phyloP scores from a whole-genome alignment of 1,140 invertebrate genomes.

The Oncopodura yosiiana region DNA sequence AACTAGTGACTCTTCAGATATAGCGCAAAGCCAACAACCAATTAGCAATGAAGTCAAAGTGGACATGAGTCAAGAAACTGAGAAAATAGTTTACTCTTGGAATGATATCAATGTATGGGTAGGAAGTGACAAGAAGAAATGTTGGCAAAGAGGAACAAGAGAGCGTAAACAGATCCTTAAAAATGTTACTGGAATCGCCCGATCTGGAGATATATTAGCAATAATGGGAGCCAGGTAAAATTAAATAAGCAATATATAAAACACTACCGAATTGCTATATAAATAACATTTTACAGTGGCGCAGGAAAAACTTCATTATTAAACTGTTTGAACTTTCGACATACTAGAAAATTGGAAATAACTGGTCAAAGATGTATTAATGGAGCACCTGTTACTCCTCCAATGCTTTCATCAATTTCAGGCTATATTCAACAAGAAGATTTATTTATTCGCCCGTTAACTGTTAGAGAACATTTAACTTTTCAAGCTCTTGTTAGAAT shows the following conservation, averaged over 20 bases:
- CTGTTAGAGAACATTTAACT: slow-evolving; percentile 75
- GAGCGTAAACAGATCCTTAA: slow-evolving; percentile 48
- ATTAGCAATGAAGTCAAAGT: too few relatives aligned
- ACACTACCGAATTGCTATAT: slow-evolving; percentile 88
- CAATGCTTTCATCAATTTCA: slow-evolving; percentile 44
- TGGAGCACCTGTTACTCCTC: slow-evolving; percentile 34
- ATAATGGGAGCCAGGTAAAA: slow-evolving; percentile 93
- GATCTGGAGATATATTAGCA: slow-evolving; percentile 78
- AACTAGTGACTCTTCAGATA: too few relatives aligned
- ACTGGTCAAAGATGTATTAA: slow-evolving; percentile 33
- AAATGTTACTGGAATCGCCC: slow-evolving; percentile 69
- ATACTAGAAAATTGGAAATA: slow-evolving; percentile 35
- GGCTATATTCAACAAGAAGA: slow-evolving; percentile 94
- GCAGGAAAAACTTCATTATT: slow-evolving; percentile 53
- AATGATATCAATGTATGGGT: slow-evolving; percentile 64
- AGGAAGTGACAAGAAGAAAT: slow-evolving; percentile 52
- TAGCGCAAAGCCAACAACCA: too few relatives aligned
- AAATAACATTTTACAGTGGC: slow-evolving; percentile 73
- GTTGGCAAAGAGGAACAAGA: slow-evolving; percentile 4
- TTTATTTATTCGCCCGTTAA: slow-evolving; percentile 77
- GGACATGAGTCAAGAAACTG: too few relatives aligned
- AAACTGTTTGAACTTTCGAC: slow-evolving; percentile 48
- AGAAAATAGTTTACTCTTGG: slow-evolving; percentile 52
- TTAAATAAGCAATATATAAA: too few relatives aligned
- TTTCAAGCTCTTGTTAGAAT: slow-evolving; percentile 80